Evolutionary conservation across 2,888 invertebrate species (phyloP).

Genomic region (Notodonta ziczac): DNA sequence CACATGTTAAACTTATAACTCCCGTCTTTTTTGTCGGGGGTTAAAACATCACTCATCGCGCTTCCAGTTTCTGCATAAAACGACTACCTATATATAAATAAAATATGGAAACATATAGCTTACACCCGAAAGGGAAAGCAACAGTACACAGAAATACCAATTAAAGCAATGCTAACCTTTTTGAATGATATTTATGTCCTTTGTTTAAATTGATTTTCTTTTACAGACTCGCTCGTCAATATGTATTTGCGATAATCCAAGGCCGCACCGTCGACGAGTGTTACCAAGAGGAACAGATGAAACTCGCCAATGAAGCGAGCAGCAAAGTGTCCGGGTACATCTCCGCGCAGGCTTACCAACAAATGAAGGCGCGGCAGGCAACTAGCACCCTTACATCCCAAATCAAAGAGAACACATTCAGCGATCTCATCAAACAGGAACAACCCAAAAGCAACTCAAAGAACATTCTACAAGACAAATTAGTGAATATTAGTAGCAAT

Average conservation of each 20-base stretch:
- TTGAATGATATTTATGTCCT: too few species aligned
- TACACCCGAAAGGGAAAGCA: too few species aligned
- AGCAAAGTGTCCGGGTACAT: conserved; percentile 81
- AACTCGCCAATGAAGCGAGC: conserved; percentile 59
- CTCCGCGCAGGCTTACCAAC: conserved; percentile 71
- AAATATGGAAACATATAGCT: too few species aligned
- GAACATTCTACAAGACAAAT: conserved; percentile 78
- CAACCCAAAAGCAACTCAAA: conserved; percentile 64
- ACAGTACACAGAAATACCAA: too few species aligned
- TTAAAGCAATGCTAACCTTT: too few species aligned
- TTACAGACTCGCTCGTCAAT: conserved; percentile 86
- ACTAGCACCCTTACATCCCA: conserved; percentile 57
- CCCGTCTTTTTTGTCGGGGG: too few species aligned
- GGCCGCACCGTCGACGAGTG: conserved; percentile 88
- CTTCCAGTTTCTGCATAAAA: too few species aligned
- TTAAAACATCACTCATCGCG: too few species aligned
- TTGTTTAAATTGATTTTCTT: not conserved
- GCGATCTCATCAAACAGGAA: conserved; percentile 56
- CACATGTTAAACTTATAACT: too few species aligned
- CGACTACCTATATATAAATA: too few species aligned
- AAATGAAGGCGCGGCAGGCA: conserved; percentile 55
- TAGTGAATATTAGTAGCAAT: conserved; percentile 74
- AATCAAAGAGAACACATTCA: conserved; percentile 75
- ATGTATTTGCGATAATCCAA: conserved; percentile 86
- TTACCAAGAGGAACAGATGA: conserved; percentile 74